Evolutionary conservation across 2,888 invertebrate species (phyloP).

Genomic region (Sicus ferrugineus): DNA sequence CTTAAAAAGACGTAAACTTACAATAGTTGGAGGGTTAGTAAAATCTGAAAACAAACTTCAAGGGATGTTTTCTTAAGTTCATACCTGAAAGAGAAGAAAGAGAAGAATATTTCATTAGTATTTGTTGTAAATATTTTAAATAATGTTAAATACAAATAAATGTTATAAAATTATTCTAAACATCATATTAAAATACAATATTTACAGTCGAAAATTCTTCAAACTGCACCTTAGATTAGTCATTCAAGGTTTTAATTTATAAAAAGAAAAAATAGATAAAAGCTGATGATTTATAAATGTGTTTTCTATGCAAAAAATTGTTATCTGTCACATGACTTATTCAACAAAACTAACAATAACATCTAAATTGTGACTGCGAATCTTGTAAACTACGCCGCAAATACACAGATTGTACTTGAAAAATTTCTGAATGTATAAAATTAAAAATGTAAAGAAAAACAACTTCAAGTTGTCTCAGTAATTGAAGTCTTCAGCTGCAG

Average conservation of each 20-base stretch:
- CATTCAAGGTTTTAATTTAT: no score
- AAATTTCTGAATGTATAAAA: background rate
- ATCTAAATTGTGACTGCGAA: no score
- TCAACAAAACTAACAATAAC: no score
- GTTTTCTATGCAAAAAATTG: no score
- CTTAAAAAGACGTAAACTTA: background rate
- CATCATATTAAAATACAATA: no score
- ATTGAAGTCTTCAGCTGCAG: background rate
- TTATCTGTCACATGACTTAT: no score
- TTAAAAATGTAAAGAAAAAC: background rate
- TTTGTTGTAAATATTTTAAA: background rate
- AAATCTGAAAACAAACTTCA: background rate
- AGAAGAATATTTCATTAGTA: background rate
- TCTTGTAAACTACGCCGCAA: constrained; percentile 8
- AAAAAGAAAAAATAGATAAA: background rate
- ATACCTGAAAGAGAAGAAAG: constrained; percentile 16
- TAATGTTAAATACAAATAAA: background rate
- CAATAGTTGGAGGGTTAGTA: no score
- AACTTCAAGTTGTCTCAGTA: background rate
- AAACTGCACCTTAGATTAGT: no score
- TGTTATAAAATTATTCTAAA: no score
- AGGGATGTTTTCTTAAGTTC: background rate
- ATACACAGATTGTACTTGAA: constrained; percentile 7
- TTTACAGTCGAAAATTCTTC: no score
- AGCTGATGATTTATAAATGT: background rate